Conservation (phyloP, 2,797 vertebrate species). For the Eospalax fontanierii region DNA sequence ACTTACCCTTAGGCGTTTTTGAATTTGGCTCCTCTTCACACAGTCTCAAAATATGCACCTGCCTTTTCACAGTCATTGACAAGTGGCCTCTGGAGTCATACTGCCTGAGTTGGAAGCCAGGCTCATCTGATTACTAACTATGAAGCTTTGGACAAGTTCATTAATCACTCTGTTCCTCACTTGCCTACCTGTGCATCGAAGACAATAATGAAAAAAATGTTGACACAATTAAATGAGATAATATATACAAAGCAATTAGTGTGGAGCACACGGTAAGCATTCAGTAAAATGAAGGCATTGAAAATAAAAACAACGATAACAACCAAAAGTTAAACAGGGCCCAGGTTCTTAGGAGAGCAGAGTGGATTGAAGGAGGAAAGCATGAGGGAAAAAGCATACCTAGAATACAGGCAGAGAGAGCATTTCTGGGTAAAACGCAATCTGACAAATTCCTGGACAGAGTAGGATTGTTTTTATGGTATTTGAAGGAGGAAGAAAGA, state of each 20-base stretch:
- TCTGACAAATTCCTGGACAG: background rate
- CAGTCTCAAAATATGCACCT: slow-evolving; percentile 73
- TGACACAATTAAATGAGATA: slow-evolving; percentile 62
- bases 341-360: slow-evolving; percentile 17
- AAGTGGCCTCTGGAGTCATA: slow-evolving; percentile 73
- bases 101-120: slow-evolving; percentile 68
- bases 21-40: slow-evolving; percentile 83
- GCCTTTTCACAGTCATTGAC: slow-evolving; percentile 74
- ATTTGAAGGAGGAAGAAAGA: slow-evolving; percentile 31
- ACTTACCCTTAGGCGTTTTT: slow-evolving; percentile 74
- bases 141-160: slow-evolving; percentile 51
- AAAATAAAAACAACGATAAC: slow-evolving; percentile 8
- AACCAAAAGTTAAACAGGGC: slow-evolving; percentile 9
- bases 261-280: background rate
- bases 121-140: slow-evolving; percentile 70
- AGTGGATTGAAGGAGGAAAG: background rate
- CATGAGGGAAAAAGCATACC: slow-evolving; percentile 18
- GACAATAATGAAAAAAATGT: slow-evolving; percentile 32
- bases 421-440: background rate
- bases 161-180: slow-evolving; percentile 64
- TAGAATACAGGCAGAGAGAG: slow-evolving; percentile 8
- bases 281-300: slow-evolving; percentile 20
- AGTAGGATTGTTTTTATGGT: slow-evolving; percentile 61
- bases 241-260: slow-evolving; percentile 14
- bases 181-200: slow-evolving; percentile 31